Base-by-base conservation (phyloP, 2,113 vertebrate species). In the Eulacestoma nigropectus region DNA sequence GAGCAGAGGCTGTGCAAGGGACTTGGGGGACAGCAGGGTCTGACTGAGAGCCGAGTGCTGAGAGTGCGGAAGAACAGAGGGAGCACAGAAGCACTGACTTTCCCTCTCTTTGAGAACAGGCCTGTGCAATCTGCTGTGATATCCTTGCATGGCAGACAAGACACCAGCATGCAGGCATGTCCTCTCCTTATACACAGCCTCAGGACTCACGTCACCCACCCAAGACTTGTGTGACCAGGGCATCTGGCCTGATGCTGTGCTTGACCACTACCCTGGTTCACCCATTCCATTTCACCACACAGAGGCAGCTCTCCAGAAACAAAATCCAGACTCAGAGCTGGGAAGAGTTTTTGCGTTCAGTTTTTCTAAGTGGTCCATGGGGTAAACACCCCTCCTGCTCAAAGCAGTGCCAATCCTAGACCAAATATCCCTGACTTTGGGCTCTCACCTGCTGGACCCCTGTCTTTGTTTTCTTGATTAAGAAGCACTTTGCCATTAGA, bases 191-290 rank as follows among this genome's bases (percentile, higher is more conserved):
- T 4, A 37, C 6, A 42, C 37, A 77, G 55, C 59, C 55, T 47
- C 50, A 18, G 25, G 75, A 53, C 41, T 55, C 3, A 0, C 0
- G 1, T 23, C 49, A 47, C 0, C 2, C 12, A 42, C 46, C 32
- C 47, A 44, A 64, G 65, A 23, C 16, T 33, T 32, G 9, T 8
- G 10, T 1, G 26, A 69, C 32, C 59, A 62, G 59, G 13, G 30
- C 39, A 73, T 6, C 73, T 33, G 64, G 30, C 33, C 81, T 79
- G 57, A 87, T 1, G 8, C 67, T 53, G 63, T 70, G 75, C 72
- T 83, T 63, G 68, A 53, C 50, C 67, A 26, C 46, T 27, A n/a
- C 72, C 39, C 27, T 55, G 50, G 30, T 29, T 63, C 75, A 63
- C 37, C 35, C 33, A 18, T 35, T 55, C 35, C 39, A 39, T 33